phyloP scores from a whole-genome alignment of 2,888 invertebrate species.

The Tillus elongatus region DNA sequence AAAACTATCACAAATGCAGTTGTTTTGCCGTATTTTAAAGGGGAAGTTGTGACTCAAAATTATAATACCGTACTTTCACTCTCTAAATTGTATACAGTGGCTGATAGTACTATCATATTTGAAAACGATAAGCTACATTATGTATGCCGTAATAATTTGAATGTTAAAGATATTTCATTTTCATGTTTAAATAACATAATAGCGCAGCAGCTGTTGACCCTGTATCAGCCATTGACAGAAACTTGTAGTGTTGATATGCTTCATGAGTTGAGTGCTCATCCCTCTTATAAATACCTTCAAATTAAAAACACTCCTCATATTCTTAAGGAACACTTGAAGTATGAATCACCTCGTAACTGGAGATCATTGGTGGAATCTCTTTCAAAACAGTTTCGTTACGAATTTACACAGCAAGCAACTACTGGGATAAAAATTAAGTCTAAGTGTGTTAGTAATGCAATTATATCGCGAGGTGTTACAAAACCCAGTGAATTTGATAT shows the following conservation, averaged over 20 bases:
- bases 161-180: conserved; percentile 32
- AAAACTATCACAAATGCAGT: conserved; percentile 40
- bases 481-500: conserved; percentile 30
- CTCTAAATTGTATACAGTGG: conserved; percentile 39
- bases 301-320: conserved; percentile 41
- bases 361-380: conserved; percentile 18
- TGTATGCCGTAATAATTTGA: conserved; percentile 33
- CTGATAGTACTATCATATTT: conserved; percentile 41
- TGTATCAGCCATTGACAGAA: conserved; percentile 39
- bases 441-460: conserved; percentile 34
- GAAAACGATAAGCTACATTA: conserved; percentile 44
- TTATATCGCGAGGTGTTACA: conserved; percentile 39
- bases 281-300: conserved; percentile 42
- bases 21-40: conserved; percentile 43
- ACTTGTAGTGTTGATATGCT: conserved; percentile 32
- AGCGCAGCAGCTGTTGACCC: conserved; percentile 41
- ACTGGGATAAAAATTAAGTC: conserved; percentile 19
- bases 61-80: conserved; percentile 46
- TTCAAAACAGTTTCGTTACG: conserved; percentile 22
- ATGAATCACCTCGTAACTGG: conserved; percentile 40
- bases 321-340: conserved; percentile 28
- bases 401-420: conserved; percentile 17
- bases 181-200: conserved; percentile 43
- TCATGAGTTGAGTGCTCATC: conserved; percentile 40
- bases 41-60: conserved; percentile 46